Evolutionary conservation across 2,888 invertebrate genomes (phyloP).

Genomic region (Sinopyrophorus schimmeli): DNA sequence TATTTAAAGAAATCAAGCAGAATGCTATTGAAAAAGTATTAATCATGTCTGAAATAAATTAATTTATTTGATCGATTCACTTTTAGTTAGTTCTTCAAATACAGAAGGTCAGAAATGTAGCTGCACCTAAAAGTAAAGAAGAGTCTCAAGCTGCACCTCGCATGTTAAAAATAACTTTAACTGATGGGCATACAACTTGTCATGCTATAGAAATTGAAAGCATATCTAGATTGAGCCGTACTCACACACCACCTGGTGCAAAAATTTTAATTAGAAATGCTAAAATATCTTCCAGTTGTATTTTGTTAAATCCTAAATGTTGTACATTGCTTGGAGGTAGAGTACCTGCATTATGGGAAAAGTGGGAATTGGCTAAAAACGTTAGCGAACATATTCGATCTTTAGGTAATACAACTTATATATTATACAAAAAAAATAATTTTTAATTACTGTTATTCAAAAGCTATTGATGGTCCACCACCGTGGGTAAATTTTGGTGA

Average conservation of each 20-base stretch:
- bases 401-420: conserved; percentile 6
- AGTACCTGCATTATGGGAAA: conserved; percentile 80
- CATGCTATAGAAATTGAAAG: conserved; percentile 78
- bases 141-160: conserved; percentile 81
- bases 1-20: conserved; percentile 70
- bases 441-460: conserved; percentile 45
- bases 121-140: conserved; percentile 89
- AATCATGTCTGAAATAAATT: background rate
- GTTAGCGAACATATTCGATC: conserved; percentile 35
- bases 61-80: background rate
- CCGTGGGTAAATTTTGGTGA: conserved; percentile 93
- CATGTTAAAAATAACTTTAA: conserved; percentile 80
- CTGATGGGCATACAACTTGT: conserved; percentile 80
- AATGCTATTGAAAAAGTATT: conserved; percentile 57
- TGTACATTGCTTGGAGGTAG: conserved; percentile 81
- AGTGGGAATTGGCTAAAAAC: conserved; percentile 74
- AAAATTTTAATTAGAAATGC: conserved; percentile 72
- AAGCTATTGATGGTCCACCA: conserved; percentile 79
- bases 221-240: conserved; percentile 69
- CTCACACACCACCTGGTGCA: conserved; percentile 86
- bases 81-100: conserved; percentile 78
- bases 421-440: background rate
- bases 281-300: conserved; percentile 64
- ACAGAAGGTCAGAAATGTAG: conserved; percentile 83
- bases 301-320: conserved; percentile 70